These are phyloP conservation scores for Limnodromus scolopaceus DNA, from an alignment of 2,797 vertebrate genomes.

Conservation along the genomic window DNA sequence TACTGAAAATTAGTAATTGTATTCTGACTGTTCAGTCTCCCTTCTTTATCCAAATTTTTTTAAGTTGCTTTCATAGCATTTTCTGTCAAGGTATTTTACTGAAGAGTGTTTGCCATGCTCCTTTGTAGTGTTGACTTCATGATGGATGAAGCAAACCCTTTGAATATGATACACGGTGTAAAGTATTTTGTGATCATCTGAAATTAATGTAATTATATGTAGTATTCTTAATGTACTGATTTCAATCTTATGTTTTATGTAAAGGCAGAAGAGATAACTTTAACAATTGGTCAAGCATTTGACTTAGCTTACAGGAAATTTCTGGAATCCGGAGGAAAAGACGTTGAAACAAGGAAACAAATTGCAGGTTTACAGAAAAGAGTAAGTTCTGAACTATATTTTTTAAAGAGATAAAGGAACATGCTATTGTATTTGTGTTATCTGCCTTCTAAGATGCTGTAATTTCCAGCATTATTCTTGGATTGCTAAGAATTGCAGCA, in stretches of 20 bases:
- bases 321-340: conserved; percentile 97
- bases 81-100: background rate
- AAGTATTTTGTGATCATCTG: background rate
- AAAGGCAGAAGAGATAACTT: conserved; percentile 97
- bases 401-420: background rate
- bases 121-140: background rate
- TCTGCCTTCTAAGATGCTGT: background rate
- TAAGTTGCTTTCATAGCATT: background rate
- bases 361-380: conserved; percentile 94
- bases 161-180: background rate
- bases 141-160: background rate
- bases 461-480: background rate
- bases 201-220: background rate
- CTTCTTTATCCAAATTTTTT: background rate
- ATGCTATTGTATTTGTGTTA: background rate
- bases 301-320: conserved; percentile 99
- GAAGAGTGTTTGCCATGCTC: background rate
- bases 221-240: background rate
- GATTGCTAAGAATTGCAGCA: background rate
- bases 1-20: background rate
- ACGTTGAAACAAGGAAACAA: conserved; percentile 97
- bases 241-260: conserved; percentile 58
- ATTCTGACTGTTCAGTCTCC: background rate
- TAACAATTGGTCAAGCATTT: conserved; percentile 98
- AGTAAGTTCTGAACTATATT: conserved; percentile 77